These are phyloP conservation scores for Ethmia dodecea DNA, from an alignment of 2,888 invertebrate genomes.

Conservation along the genomic window DNA sequence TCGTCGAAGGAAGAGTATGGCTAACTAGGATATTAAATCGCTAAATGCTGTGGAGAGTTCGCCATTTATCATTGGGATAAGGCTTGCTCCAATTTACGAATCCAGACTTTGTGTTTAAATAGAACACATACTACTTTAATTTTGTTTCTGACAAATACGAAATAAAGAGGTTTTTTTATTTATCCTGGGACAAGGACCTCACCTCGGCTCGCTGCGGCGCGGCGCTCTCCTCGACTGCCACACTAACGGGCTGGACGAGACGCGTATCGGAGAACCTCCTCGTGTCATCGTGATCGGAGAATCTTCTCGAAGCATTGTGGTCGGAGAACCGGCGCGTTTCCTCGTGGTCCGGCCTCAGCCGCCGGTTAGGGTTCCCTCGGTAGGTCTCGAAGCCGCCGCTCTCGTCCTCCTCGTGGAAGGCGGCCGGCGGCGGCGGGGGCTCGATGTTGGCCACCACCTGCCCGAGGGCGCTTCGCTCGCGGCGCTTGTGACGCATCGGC, in stretches of 20 bases:
- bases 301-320: background rate
- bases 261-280: conserved; percentile 36
- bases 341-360: conserved; percentile 37
- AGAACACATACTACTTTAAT: no score
- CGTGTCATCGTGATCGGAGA: conserved; percentile 17
- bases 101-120: no score
- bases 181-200: background rate
- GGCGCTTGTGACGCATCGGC: conserved; percentile 35
- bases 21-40: no score
- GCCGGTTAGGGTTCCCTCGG: conserved; percentile 58
- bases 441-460: conserved; percentile 82
- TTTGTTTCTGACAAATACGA: no score
- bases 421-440: conserved; percentile 54
- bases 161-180: no score
- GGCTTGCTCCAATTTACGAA: no score
- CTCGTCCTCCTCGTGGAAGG: conserved; percentile 70
- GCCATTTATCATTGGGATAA: no score
- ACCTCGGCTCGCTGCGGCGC: conserved; percentile 29
- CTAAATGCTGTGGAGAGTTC: no score
- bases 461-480: conserved; percentile 75
- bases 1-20: no score
- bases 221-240: conserved; percentile 38
- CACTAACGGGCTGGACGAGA: conserved; percentile 22
- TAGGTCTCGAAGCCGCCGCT: conserved; percentile 72
- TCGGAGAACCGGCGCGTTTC: conserved; percentile 51